Evolutionary conservation across 2,113 vertebrate species (phyloP).

Genomic region (rat (Rattus norvegicus)): DNA sequence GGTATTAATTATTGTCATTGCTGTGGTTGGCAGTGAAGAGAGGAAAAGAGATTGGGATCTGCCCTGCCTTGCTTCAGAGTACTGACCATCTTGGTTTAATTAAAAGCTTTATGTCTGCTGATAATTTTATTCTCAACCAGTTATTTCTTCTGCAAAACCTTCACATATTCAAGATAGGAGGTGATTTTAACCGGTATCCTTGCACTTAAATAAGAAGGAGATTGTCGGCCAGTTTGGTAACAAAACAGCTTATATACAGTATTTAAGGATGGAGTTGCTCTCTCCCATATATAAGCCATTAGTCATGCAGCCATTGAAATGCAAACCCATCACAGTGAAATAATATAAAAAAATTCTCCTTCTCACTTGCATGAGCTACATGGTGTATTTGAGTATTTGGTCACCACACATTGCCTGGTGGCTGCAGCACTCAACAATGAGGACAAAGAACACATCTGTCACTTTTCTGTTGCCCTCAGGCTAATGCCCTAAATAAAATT

Average conservation of each 20-base stretch:
- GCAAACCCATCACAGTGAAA: slow-evolving; percentile 26
- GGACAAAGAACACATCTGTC: neutral
- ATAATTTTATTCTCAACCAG: neutral
- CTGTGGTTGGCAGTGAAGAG: neutral
- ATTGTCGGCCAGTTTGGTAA: neutral
- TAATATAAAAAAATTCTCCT: neutral
- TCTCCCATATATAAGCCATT: neutral
- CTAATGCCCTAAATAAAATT: neutral
- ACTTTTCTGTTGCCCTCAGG: neutral
- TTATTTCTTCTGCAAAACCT: neutral
- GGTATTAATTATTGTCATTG: neutral
- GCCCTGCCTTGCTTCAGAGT: too few species aligned
- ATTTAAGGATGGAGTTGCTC: neutral
- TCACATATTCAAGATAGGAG: neutral
- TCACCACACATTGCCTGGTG: neutral
- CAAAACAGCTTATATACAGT: neutral
- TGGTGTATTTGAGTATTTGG: neutral
- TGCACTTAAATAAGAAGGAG: neutral
- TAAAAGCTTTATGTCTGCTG: slow-evolving; percentile 21
- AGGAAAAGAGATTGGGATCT: neutral
- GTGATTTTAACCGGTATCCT: neutral
- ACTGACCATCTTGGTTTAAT: neutral
- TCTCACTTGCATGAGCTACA: neutral
- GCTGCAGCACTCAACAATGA: neutral
- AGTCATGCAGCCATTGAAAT: slow-evolving; percentile 2